phyloP scores from a whole-genome alignment of 2,797 vertebrate species.

The Xiphorhynchus erythropygius region DNA sequence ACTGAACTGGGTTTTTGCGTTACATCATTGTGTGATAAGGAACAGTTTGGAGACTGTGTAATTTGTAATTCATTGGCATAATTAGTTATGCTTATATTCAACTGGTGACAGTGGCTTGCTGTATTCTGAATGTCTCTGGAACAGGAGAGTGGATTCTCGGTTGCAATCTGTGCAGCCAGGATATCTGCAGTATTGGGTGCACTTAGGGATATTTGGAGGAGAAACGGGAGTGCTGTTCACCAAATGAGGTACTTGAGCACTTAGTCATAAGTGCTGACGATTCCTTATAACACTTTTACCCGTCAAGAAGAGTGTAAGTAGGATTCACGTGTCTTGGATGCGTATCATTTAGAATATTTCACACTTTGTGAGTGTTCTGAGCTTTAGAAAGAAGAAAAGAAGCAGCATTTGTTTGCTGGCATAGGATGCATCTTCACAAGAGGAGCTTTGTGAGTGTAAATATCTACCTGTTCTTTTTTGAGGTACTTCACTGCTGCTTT shows the following conservation, averaged over 20 bases:
- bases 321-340: not conserved
- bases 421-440: constrained; percentile 6
- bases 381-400: constrained; percentile 26
- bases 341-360: constrained; percentile 35
- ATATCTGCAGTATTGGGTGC: not conserved
- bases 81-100: not conserved
- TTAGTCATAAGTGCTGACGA: not conserved
- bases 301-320: constrained; percentile 38
- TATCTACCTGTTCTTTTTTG: constrained; percentile 27
- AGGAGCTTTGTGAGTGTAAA: not conserved
- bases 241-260: constrained; percentile 24
- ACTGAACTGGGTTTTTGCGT: not conserved
- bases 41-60: not conserved
- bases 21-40: not conserved
- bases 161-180: not conserved
- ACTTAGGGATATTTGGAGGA: not conserved
- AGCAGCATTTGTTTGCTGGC: constrained; percentile 24
- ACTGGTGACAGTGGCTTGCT: not conserved
- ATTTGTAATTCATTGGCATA: not conserved
- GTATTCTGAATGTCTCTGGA: not conserved
- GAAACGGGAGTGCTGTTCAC: constrained; percentile 4
- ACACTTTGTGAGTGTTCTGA: not conserved
- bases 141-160: not conserved
- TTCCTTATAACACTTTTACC: constrained; percentile 3
- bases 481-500: constrained; percentile 18